Conservation (phyloP, 2,113 vertebrate species). For the Pteruthius melanotis region DNA sequence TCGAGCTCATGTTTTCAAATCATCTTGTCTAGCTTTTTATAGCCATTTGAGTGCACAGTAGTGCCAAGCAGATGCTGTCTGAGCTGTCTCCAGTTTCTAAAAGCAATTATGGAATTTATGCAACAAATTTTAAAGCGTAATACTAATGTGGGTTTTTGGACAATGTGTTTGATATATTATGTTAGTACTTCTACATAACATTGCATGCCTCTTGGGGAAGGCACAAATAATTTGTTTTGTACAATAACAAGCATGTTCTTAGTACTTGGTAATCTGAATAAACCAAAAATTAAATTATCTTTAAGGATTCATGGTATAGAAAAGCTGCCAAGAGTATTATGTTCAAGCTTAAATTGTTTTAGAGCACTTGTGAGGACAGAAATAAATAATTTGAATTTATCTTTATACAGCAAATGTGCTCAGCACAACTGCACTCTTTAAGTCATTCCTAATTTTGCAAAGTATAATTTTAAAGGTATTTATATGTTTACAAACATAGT, state of each 20-base stretch:
- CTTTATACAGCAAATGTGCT: not conserved
- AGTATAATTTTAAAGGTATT: not conserved
- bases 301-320: not conserved
- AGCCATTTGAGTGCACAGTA: not conserved
- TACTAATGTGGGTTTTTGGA: not conserved
- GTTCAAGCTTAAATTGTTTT: not conserved
- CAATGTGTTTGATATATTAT: not conserved
- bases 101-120: not conserved
- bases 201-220: not conserved
- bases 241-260: not conserved
- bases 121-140: not conserved
- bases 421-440: not conserved
- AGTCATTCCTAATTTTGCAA: not conserved
- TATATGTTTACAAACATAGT: rapidly evolving
- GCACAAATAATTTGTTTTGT: not conserved
- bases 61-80: not conserved
- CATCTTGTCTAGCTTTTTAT: not conserved
- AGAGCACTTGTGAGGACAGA: not conserved
- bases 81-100: not conserved
- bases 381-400: not conserved
- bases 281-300: not conserved
- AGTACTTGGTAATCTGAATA: not conserved
- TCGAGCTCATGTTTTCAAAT: not conserved
- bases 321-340: not conserved
- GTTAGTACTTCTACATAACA: not conserved